Base-by-base conservation (phyloP, 1,140 invertebrate species). In the Drosophila dunni region DNA sequence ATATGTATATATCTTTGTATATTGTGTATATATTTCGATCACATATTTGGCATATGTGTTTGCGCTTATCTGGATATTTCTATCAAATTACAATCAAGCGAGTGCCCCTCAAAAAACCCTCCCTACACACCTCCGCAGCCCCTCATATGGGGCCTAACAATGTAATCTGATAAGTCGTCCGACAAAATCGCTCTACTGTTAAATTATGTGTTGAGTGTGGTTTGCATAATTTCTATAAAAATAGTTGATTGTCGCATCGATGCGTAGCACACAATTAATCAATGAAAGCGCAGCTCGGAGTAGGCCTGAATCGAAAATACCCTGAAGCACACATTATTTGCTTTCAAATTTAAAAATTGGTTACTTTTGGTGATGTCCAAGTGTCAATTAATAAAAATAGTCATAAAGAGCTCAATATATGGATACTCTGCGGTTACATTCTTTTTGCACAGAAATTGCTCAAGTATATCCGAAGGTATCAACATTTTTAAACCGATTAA, bases 151-250 rank as follows among this genome's bases (percentile, higher is more conserved):
- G 0, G 6, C 1, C 45, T 20, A 5, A 4, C 46, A 38, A 54
- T 64, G 66, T 79, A 72, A 88, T 83, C 84, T 80, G 83, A 88
- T 88, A 83, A 67, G 48, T 48, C 33, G 38, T 11, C 83, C 83
- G 71, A 72, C 84, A 75, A 89, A 88, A 89, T 89, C 83, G 83
- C 13, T 88, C 80, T 88, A 80, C 73, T 88, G 83, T 88, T 88
- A 88, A 88, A 88, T 88, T 88, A 78, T 69, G 66, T 75, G 45
- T 48, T 20, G 73, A 63, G 46, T 62, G 42, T 51, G 34, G 60
- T 44, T 70, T 64, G 68, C 40, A 74, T 74, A 68, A 68, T 68
- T 61, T 61, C 34, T 68, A 74, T 73, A 73, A 67, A 73, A 73
- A 73, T 67, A 68, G 70, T 73, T 42, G 56, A 60, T 73, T 68